These are phyloP conservation scores for Micrasema minimum DNA, from an alignment of 1,140 invertebrate species.

Conservation along the genomic window DNA sequence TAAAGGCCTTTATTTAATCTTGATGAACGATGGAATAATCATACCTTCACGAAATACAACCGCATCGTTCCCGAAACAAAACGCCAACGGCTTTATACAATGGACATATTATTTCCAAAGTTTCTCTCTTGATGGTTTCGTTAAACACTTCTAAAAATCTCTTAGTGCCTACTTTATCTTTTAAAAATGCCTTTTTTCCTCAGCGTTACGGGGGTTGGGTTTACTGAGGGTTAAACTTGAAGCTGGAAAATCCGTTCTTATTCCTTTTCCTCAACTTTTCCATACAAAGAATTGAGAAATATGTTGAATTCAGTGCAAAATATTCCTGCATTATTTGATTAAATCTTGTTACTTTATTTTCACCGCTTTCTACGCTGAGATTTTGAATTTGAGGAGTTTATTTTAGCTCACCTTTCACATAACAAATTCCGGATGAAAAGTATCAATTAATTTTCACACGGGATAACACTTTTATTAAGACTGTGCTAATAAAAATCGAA, in stretches of 20 bases:
- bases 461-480: too few species aligned
- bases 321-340: too few species aligned
- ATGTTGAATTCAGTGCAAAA: not conserved
- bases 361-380: not conserved
- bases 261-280: too few species aligned
- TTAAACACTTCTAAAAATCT: constrained; percentile 36
- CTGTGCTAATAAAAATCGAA: too few species aligned
- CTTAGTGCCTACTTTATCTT: constrained; percentile 32
- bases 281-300: not conserved
- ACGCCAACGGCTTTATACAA: constrained; percentile 14
- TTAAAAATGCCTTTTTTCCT: constrained; percentile 5
- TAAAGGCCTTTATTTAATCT: too few species aligned
- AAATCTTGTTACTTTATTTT: not conserved
- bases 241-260: too few species aligned
- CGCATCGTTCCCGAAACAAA: constrained; percentile 3
- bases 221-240: too few species aligned
- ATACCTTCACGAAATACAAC: not conserved
- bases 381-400: too few species aligned
- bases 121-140: constrained; percentile 12
- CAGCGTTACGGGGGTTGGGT: too few species aligned
- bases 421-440: not conserved
- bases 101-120: constrained; percentile 23
- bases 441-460: too few species aligned
- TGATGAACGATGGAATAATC: not conserved
- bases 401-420: too few species aligned